Evolutionary conservation across 2,797 vertebrate species (phyloP).

Genomic region (Peromyscus attwateri): DNA sequence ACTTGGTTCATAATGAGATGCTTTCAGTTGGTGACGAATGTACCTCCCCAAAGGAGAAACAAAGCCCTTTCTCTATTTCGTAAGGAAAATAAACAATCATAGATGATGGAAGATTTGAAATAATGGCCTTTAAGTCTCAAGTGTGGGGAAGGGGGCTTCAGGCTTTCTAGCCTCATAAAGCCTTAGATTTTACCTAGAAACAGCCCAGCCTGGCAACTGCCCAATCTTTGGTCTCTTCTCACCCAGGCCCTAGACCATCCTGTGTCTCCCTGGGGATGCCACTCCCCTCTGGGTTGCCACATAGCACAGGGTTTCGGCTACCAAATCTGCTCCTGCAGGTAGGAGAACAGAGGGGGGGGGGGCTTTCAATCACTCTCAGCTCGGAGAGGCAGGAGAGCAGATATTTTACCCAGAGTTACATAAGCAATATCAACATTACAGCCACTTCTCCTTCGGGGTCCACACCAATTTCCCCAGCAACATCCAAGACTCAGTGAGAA

Average conservation of each 20-base stretch:
- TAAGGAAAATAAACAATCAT: neutral
- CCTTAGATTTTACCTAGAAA: neutral
- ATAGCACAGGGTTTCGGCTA: neutral
- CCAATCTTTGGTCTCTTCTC: neutral
- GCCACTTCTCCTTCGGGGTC: neutral
- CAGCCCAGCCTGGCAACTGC: accelerated
- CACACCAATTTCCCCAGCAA: neutral
- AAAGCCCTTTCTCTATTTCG: neutral
- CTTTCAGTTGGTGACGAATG: neutral
- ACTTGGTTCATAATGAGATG: slow-evolving; percentile 29
- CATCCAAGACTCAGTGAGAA: slow-evolving; percentile 4
- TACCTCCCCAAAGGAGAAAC: slow-evolving; percentile 16
- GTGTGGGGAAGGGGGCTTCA: neutral
- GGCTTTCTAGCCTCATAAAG: neutral
- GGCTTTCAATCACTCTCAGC: neutral
- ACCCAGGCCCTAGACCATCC: neutral
- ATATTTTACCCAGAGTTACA: neutral
- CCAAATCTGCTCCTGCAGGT: neutral
- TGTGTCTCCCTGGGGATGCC: neutral
- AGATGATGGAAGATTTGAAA: neutral
- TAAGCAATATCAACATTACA: neutral
- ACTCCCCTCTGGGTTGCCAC: neutral
- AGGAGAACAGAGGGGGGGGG: neutral
- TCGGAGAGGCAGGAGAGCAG: neutral
- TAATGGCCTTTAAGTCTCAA: neutral